A percentile compares a stretch with the other conserved stretches of the same genome.
These are phyloP conservation scores for Proteles cristata DNA, from an alignment of 2,113 vertebrate genomes.

Conservation along the genomic window DNA sequence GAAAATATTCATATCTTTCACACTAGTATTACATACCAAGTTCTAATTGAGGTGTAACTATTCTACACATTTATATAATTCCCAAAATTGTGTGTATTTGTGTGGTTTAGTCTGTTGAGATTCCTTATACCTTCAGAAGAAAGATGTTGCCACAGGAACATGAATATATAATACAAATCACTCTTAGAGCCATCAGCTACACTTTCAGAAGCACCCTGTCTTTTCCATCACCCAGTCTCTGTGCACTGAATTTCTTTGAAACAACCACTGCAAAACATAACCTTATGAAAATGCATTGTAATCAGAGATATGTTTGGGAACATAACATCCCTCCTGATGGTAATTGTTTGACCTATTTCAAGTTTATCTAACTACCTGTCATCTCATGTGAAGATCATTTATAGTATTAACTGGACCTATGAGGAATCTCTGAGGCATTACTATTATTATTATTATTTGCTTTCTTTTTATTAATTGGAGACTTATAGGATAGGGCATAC, in stretches of 20 bases:
- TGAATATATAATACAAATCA: background rate
- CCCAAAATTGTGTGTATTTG: background rate
- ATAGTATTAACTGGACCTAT: background rate
- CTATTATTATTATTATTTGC: background rate
- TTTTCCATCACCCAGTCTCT: background rate
- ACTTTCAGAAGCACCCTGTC: background rate
- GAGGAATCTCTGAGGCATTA: background rate
- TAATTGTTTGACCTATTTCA: slow-evolving; percentile 30
- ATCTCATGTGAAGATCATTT: background rate
- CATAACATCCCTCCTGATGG: background rate
- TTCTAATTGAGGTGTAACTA: background rate
- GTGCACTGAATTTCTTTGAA: background rate
- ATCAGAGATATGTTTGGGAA: background rate
- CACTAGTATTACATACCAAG: background rate
- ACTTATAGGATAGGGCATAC: background rate
- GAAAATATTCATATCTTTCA: background rate
- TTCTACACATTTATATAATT: background rate
- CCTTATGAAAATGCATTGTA: background rate
- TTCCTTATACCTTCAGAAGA: background rate
- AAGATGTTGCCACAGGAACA: background rate
- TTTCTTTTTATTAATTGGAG: background rate
- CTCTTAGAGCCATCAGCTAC: background rate
- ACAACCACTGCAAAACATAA: background rate
- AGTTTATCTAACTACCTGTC: background rate
- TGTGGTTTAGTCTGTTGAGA: background rate